phyloP scores from a whole-genome alignment of 2,113 vertebrate genomes.

The Pagrus major region DNA sequence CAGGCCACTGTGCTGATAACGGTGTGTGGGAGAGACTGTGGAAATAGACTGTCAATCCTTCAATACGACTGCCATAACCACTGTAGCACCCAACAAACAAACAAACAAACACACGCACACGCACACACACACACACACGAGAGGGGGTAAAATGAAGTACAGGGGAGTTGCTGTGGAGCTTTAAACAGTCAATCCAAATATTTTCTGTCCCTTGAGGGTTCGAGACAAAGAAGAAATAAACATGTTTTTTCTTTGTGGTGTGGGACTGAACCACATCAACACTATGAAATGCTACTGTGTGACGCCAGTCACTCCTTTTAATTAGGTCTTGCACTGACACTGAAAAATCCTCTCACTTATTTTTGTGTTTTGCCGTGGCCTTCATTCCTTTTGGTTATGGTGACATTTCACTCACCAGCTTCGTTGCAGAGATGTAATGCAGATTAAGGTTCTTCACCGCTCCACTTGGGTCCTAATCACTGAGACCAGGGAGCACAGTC shows the following conservation, averaged over 20 bases:
- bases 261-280: constrained; percentile 30
- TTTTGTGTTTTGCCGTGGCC: background rate
- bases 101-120: background rate
- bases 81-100: background rate
- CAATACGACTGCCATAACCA: constrained; percentile 21
- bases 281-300: constrained; percentile 12
- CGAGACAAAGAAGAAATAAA: constrained; percentile 28
- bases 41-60: constrained; percentile 39
- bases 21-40: constrained; percentile 32
- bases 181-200: constrained; percentile 43
- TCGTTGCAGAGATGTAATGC: background rate
- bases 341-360: background rate
- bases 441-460: background rate
- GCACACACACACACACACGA: background rate
- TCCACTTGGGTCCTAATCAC: background rate
- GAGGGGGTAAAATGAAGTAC: background rate
- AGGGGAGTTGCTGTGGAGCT: constrained; percentile 20
- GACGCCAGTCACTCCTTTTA: background rate
- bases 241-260: constrained; percentile 9
- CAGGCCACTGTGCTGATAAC: constrained; percentile 44
- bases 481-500: background rate
- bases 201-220: constrained; percentile 23
- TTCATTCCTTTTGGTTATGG: background rate
- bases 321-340: constrained; percentile 12
- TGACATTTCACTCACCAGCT: background rate